Conservation (phyloP, 2,797 vertebrate genomes). For the Parauchenoglanis punctatus region DNA sequence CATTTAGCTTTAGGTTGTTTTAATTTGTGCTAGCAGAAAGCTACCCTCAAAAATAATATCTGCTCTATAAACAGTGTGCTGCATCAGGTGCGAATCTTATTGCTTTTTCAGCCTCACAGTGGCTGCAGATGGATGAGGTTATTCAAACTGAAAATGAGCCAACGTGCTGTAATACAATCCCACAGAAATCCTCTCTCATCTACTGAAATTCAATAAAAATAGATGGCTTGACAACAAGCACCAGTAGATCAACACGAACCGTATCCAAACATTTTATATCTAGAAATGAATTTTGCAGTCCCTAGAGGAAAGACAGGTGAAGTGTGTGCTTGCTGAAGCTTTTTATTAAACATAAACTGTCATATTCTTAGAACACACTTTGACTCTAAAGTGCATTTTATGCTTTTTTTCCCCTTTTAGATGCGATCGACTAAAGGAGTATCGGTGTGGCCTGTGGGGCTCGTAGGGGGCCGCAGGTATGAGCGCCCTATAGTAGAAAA, state of each 20-base stretch:
- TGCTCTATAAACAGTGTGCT: conserved; percentile 36
- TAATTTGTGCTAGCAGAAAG: conserved; percentile 30
- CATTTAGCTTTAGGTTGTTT: conserved; percentile 35
- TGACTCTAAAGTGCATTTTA: conserved; percentile 6
- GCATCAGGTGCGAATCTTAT: conserved; percentile 43
- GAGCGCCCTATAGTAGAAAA: conserved; percentile 86
- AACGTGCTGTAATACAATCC: conserved; percentile 41
- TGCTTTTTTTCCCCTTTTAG: conserved; percentile 60
- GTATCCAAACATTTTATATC: conserved; percentile 21
- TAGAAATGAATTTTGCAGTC: conserved; percentile 63
- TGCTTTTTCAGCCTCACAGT: conserved; percentile 36
- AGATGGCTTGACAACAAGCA: conserved; percentile 38
- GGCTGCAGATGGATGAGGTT: conserved; percentile 51
- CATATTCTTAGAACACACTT: conserved; percentile 45
- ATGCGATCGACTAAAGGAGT: conserved; percentile 85
- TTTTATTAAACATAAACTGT: conserved; percentile 33
- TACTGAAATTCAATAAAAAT: conserved; percentile 41
- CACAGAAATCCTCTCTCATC: conserved; percentile 34
- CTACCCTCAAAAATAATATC: conserved; percentile 17
- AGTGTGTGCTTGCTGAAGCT: conserved; percentile 32
- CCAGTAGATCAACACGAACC: conserved; percentile 39
- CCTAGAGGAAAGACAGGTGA: conserved; percentile 56
- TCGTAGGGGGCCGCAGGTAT: conserved; percentile 85
- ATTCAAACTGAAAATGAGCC: conserved; percentile 55
- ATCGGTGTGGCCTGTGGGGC: conserved; percentile 86